Conservation (phyloP, 2,888 invertebrate genomes). For the Ormyrus labotus region DNA sequence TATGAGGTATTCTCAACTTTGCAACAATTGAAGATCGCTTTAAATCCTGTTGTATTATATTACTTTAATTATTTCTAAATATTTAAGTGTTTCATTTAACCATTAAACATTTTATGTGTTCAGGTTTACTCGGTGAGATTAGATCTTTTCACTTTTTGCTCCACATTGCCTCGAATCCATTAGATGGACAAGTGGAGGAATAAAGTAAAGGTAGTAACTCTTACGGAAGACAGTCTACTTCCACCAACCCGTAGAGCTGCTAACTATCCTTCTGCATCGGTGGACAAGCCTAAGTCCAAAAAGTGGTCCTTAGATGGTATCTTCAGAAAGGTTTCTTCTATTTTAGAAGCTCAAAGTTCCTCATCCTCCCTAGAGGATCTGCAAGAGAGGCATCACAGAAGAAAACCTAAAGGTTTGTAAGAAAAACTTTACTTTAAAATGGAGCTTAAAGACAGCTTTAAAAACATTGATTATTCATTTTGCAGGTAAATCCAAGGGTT, state of each 20-base stretch:
- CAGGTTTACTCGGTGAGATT: slow-evolving; percentile 39
- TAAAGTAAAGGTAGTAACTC: slow-evolving; percentile 13
- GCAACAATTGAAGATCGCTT: too few relatives aligned
- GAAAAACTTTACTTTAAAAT: neutral
- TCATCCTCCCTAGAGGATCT: slow-evolving; percentile 38
- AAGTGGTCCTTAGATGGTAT: slow-evolving; percentile 55
- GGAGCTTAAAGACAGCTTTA: neutral
- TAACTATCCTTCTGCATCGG: neutral
- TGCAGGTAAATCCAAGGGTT: neutral
- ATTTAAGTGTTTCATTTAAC: neutral
- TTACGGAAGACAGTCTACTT: slow-evolving; percentile 42
- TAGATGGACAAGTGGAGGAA: slow-evolving; percentile 53
- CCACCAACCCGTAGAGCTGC: slow-evolving; percentile 44
- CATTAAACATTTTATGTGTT: neutral
- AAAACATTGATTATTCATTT: too few relatives aligned
- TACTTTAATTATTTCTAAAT: neutral
- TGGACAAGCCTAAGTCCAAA: slow-evolving; percentile 38
- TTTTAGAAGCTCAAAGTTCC: slow-evolving; percentile 45
- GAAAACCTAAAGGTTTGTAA: slow-evolving; percentile 34
- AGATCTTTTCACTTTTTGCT: neutral
- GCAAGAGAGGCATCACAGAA: slow-evolving; percentile 9
- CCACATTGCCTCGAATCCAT: neutral
- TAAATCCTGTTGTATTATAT: too few relatives aligned
- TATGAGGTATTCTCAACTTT: too few relatives aligned
- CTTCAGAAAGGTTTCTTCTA: slow-evolving; percentile 44